Conservation (phyloP, 2,797 vertebrate species). For the Lithobates sylvaticus region DNA sequence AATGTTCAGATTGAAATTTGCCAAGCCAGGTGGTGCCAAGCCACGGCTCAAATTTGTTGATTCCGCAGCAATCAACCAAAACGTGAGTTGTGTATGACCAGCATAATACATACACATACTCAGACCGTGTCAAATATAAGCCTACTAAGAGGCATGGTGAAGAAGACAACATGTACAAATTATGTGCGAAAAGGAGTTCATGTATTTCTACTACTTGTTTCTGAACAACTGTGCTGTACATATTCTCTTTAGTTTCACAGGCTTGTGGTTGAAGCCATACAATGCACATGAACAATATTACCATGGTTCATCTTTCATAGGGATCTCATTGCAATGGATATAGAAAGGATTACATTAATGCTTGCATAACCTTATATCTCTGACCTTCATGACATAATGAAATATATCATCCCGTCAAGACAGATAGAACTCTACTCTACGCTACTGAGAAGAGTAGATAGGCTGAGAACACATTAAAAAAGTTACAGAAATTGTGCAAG, state of each 20-base stretch:
- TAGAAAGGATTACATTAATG: slow-evolving; percentile 37
- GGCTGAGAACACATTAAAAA: too few relatives aligned
- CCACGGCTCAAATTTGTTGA: too few relatives aligned
- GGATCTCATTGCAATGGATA: slow-evolving; percentile 30
- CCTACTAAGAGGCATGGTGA: background rate
- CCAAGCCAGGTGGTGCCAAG: too few relatives aligned
- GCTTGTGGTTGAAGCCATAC: background rate
- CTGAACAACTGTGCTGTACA: too few relatives aligned
- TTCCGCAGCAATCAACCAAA: too few relatives aligned
- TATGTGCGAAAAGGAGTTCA: too few relatives aligned
- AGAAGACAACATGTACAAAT: too few relatives aligned
- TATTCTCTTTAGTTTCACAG: background rate
- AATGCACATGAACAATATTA: background rate
- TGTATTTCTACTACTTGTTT: background rate
- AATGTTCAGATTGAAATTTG: too few relatives aligned
- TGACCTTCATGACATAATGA: slow-evolving; percentile 22
- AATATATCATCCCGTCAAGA: background rate
- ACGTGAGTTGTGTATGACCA: too few relatives aligned
- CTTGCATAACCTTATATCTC: slow-evolving; percentile 18
- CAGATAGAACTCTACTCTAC: background rate
- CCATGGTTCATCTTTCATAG: background rate
- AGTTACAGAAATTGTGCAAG: too few relatives aligned
- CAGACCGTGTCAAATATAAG: background rate
- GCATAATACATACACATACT: too few relatives aligned
- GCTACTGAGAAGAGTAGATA: too few relatives aligned